Evolutionary conservation across 2,797 vertebrate species (phyloP).

Genomic region (Neosilurus hyrtlii): DNA sequence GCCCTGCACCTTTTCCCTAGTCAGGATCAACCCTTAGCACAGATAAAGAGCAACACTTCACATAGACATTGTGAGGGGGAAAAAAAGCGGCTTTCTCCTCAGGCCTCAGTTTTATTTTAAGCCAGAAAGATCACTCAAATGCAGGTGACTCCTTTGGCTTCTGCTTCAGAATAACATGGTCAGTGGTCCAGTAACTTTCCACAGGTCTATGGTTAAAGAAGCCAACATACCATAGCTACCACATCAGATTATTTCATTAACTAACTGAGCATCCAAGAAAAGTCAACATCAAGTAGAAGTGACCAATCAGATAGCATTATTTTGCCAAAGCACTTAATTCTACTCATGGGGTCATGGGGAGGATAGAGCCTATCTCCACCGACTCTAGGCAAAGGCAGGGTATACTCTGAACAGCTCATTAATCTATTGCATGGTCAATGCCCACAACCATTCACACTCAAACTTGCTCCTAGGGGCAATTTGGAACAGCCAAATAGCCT

Average conservation of each 20-base stretch:
- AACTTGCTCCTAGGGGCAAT: no score
- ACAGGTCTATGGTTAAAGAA: background rate
- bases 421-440: no score
- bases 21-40: constrained; percentile 56
- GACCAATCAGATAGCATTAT: background rate
- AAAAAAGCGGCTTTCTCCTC: constrained; percentile 25
- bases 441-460: no score
- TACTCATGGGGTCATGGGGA: no score
- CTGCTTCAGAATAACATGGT: constrained; percentile 6
- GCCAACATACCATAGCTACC: background rate
- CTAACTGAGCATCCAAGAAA: background rate
- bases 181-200: background rate
- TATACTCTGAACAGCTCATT: no score
- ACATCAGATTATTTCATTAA: background rate
- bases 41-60: constrained; percentile 60
- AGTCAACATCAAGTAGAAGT: background rate
- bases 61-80: constrained; percentile 27
- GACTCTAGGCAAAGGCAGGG: no score
- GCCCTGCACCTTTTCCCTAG: constrained; percentile 60
- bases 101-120: constrained; percentile 43
- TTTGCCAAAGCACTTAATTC: background rate
- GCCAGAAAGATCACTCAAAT: constrained; percentile 33
- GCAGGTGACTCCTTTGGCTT: constrained; percentile 33
- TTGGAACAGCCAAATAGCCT: no score
- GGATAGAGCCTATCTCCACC: no score